Conservation (phyloP, 2,113 vertebrate species). For the Corythaeola cristata region DNA sequence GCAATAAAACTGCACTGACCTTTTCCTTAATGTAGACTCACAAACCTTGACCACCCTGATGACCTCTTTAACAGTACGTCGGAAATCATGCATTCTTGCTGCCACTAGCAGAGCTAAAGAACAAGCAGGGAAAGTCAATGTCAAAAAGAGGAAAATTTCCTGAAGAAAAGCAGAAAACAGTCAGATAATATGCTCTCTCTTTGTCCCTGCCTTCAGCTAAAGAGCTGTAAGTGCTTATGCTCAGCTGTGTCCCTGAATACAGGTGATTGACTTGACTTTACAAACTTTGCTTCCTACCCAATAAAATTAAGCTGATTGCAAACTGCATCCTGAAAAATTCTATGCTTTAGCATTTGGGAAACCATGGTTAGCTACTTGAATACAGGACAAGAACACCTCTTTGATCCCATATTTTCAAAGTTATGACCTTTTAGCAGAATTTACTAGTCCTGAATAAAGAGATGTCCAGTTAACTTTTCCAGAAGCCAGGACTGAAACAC, state of each 20-base stretch:
- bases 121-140: slow-evolving; percentile 8
- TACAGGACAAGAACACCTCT: neutral
- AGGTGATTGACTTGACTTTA: neutral
- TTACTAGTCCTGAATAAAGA: neutral
- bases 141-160: neutral
- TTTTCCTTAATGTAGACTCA: slow-evolving; percentile 90
- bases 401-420: neutral
- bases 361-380: neutral
- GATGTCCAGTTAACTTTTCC: neutral
- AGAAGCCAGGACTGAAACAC: neutral
- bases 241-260: neutral
- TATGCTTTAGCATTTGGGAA: neutral
- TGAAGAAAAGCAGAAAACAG: neutral
- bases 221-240: neutral
- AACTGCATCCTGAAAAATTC: neutral
- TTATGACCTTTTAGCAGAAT: neutral
- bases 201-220: neutral
- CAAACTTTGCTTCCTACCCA: neutral
- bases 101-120: slow-evolving; percentile 90
- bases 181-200: neutral
- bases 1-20: slow-evolving; percentile 74
- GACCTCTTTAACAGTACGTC: slow-evolving; percentile 91
- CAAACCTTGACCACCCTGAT: slow-evolving; percentile 95
- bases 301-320: neutral
- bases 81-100: slow-evolving; percentile 93